Conservation (phyloP, 2,888 invertebrate genomes). For the Oligia strigilis region DNA sequence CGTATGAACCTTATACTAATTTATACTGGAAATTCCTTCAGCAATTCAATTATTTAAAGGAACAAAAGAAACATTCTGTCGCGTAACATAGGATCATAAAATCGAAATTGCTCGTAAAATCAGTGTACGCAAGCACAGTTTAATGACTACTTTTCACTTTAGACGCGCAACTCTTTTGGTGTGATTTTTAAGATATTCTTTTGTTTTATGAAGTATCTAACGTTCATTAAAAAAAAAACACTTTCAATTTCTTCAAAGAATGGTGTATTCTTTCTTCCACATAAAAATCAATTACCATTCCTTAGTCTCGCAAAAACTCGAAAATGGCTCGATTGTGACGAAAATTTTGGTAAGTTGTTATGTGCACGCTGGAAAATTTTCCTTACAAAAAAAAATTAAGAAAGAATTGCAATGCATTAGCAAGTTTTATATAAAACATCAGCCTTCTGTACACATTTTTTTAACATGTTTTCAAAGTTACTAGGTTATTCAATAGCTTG, state of each 20-base stretch:
- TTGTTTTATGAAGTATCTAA: background rate
- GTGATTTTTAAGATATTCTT: constrained; percentile 22
- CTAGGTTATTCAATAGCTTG: background rate
- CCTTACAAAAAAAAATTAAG: background rate
- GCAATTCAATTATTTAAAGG: constrained; percentile 56
- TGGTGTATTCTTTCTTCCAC: background rate
- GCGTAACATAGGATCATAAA: constrained; percentile 56
- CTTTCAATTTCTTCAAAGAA: background rate
- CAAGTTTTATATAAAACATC: background rate
- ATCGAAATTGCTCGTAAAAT: constrained; percentile 60
- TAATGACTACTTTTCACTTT: constrained; percentile 48
- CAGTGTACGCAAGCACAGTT: constrained; percentile 51
- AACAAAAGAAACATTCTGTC: constrained; percentile 58
- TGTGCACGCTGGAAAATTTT: background rate
- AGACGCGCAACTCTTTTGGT: constrained; percentile 32
- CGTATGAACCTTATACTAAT: background rate
- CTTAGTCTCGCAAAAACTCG: background rate
- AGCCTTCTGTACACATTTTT: background rate
- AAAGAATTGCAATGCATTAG: background rate
- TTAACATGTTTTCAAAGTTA: background rate
- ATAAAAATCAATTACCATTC: background rate
- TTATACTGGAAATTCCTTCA: constrained; percentile 41
- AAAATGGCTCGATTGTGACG: no score
- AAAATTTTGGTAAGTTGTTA: background rate
- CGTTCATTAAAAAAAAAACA: background rate